Base-by-base conservation (phyloP, 2,888 invertebrate genomes). In the Brenthis ino region DNA sequence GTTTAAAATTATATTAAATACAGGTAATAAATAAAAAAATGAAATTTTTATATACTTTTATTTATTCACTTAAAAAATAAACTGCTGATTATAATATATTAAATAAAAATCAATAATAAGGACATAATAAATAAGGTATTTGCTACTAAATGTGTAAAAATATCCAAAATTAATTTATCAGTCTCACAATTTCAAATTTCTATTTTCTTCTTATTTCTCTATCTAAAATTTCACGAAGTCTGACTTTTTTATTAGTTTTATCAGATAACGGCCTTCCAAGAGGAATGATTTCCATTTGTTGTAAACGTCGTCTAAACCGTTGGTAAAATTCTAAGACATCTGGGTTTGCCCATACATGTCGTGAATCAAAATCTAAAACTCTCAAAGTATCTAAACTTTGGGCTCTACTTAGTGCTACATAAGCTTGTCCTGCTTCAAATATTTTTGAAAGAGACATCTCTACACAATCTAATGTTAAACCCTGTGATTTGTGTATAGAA, bases 401-500 rank as follows among this genome's bases (percentile, higher is more conserved):
- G 12, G 99, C 98, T 74, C 99, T 94, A 14, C 98, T 98, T 11
- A 99, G 87, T 0, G 99, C 99, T 0, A 99, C 99, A 88, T 99
- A 99, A 0, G 99, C 98, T 89, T 99, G 99, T 0, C 99, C 99
- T 50, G 97, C 96, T 91, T 99, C 98, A 90, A 99, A 99, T 51
- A 98, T 98, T 80, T 96, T 95, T 0, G 96, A 95, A 63, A 99
- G 87, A 6, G 98, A 97, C 96, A 99, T 98, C 91, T 99, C 98
- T 0, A 98, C 98, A 91, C 98, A 98, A 83, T 99, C 98, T 74
- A 99, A 91, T 0, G 99, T 98, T 79, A 99, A 93, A 2, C 99
- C 99, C 94, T 99, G 97, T 68, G 98, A 98, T 88, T 99, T 99
- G 85, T 99, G 99, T 79, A 99, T 99, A 2, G 99, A 99, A 88